Percentiles rank a stretch among this genome's conserved stretches.
These are phyloP conservation scores for Uloborus diversus DNA, from an alignment of 1,140 invertebrate genomes.

Conservation along the genomic window DNA sequence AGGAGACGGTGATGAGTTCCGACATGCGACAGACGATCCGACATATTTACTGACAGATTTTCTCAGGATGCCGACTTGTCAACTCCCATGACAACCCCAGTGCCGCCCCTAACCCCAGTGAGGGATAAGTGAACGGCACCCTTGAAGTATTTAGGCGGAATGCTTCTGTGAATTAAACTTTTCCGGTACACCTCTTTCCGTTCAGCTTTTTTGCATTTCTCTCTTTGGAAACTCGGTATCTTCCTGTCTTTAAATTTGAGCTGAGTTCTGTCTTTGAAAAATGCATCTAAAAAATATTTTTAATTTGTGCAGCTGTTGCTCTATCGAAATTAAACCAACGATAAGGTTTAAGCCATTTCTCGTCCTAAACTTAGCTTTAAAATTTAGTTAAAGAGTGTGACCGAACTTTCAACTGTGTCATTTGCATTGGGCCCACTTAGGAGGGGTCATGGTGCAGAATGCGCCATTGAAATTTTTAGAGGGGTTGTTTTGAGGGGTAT, in stretches of 20 bases:
- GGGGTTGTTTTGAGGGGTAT: too few relatives aligned
- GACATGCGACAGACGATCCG: conserved; percentile 12
- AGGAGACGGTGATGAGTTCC: conserved; percentile 19
- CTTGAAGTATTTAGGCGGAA: conserved; percentile 35
- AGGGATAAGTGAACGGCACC: conserved; percentile 28
- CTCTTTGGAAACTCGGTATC: too few relatives aligned
- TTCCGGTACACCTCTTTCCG: neutral
- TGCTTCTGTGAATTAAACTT: conserved; percentile 9
- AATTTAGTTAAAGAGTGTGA: too few relatives aligned
- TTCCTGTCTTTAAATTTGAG: neutral
- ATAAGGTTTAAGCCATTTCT: too few relatives aligned
- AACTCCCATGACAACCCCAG: conserved; percentile 6
- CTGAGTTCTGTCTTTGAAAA: neutral
- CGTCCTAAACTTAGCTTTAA: too few relatives aligned
- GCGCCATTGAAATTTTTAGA: too few relatives aligned
- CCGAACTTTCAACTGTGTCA: too few relatives aligned
- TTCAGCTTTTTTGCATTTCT: neutral
- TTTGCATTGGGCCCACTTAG: too few relatives aligned
- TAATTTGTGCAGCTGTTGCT: too few relatives aligned
- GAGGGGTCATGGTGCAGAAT: too few relatives aligned
- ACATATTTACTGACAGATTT: conserved; percentile 45
- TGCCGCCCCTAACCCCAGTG: neutral
- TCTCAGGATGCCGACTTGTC: conserved; percentile 1
- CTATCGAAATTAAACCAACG: too few relatives aligned
- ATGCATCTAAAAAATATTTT: too few relatives aligned